Evolutionary conservation across 2,888 invertebrate species (phyloP).

Genomic region (Caenorhabditis doughertyi): DNA sequence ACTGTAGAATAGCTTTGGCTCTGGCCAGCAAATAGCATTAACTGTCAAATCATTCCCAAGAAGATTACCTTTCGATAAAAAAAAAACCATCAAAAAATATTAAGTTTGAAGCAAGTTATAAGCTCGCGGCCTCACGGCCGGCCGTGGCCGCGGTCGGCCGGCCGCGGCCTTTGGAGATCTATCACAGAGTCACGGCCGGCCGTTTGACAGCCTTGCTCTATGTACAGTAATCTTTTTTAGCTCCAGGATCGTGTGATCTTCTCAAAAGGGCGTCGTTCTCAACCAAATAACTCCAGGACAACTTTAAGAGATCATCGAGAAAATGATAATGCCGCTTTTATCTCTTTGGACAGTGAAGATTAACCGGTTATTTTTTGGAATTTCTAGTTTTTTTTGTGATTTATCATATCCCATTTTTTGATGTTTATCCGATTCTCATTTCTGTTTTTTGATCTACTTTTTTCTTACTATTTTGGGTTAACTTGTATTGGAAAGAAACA

Average conservation of each 20-base stretch:
- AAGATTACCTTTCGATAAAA: no score
- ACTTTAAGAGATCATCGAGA: constrained; percentile 40
- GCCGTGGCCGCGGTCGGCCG: no score
- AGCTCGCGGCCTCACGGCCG: no score
- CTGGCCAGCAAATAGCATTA: no score
- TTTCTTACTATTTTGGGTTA: neutral
- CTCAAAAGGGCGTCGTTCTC: constrained; percentile 63
- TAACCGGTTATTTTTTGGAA: constrained; percentile 20
- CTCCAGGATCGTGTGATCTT: constrained; percentile 72
- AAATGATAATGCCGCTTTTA: constrained; percentile 67
- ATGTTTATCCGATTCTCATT: neutral
- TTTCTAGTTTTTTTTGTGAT: constrained; percentile 36
- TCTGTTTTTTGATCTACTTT: neutral
- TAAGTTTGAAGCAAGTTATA: no score
- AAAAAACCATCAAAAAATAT: no score
- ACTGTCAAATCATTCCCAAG: no score
- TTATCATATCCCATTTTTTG: constrained; percentile 8
- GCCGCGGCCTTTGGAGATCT: no score
- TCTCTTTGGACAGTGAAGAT: constrained; percentile 71
- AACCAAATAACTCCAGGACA: constrained; percentile 32
- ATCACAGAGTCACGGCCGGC: no score
- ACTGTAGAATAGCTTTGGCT: no score
- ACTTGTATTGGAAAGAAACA: no score
- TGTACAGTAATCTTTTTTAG: constrained; percentile 20
- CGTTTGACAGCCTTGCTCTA: no score